A percentile compares a stretch with the other conserved stretches of the same genome.
Evolutionary conservation across 64 coral and sea anemone species (phyloP).

Genomic region (Montipora foliosa): DNA sequence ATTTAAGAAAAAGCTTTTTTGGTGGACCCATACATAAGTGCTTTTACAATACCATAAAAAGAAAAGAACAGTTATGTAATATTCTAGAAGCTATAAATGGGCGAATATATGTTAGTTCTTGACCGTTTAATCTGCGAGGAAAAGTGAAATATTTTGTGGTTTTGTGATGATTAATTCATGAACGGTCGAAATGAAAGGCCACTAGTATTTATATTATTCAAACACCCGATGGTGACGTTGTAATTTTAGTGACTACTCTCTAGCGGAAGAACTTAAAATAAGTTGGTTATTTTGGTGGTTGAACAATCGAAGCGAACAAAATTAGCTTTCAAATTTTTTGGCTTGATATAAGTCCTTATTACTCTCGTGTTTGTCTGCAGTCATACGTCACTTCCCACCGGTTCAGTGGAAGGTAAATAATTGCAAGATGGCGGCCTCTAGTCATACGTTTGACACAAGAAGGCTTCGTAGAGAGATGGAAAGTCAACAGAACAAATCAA

Average conservation of each 20-base stretch:
- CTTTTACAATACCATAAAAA: too few relatives aligned
- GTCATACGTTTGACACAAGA: conserved; percentile 11
- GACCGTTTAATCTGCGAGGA: not conserved
- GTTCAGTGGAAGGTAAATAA: not conserved
- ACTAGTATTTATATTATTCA: conserved; percentile 20
- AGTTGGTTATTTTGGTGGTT: not conserved
- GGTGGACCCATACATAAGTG: too few relatives aligned
- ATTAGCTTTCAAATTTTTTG: too few relatives aligned
- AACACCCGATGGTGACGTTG: not conserved
- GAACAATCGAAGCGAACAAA: too few relatives aligned
- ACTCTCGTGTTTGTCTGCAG: not conserved
- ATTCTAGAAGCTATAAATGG: not conserved
- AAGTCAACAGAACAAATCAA: not conserved
- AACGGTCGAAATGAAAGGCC: not conserved
- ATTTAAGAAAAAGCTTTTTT: too few relatives aligned
- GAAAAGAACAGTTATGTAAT: too few relatives aligned
- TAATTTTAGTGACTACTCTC: not conserved
- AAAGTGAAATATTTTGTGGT: conserved; percentile 1
- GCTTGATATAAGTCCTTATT: too few relatives aligned
- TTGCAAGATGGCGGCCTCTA: conserved; percentile 50
- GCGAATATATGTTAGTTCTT: not conserved
- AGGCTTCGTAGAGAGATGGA: conserved; percentile 11
- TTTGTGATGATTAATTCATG: conserved; percentile 7
- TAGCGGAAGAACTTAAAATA: too few relatives aligned
- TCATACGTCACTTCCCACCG: conserved; percentile 52